phyloP scores from a whole-genome alignment of 2,888 invertebrate species.

The Rhamnusium bicolor region DNA sequence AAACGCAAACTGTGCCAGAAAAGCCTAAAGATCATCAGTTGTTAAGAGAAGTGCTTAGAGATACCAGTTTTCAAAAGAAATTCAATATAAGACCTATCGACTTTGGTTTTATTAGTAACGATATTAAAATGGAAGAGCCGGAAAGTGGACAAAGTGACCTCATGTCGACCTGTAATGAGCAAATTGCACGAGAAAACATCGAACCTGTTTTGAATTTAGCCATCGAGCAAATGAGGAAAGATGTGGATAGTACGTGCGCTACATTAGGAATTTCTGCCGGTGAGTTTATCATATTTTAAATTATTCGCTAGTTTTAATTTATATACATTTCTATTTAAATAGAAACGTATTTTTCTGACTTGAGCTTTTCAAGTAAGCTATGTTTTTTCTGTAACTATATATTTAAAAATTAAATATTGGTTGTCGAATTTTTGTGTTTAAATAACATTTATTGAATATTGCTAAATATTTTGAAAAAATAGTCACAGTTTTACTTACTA shows the following conservation, averaged over 20 bases:
- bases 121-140: constrained; percentile 80
- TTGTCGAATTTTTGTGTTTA: no score
- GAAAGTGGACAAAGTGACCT: constrained; percentile 71
- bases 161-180: constrained; percentile 70
- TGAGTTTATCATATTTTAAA: constrained; percentile 72
- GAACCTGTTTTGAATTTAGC: constrained; percentile 89
- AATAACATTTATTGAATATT: no score
- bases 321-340: no score
- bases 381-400: no score
- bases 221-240: constrained; percentile 88
- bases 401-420: no score
- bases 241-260: constrained; percentile 88
- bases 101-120: constrained; percentile 73
- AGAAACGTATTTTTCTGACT: no score
- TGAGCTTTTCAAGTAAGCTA: no score
- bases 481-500: neutral
- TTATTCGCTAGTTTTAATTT: no score
- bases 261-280: constrained; percentile 91
- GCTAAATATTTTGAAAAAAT: no score
- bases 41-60: constrained; percentile 85
- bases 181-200: constrained; percentile 82
- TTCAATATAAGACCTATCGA: constrained; percentile 88
- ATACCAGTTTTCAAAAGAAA: constrained; percentile 88
- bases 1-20: constrained; percentile 56
- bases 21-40: constrained; percentile 81